These are phyloP conservation scores for Drosophila fungiperda DNA, from an alignment of 2,888 invertebrate genomes.

Conservation along the genomic window DNA sequence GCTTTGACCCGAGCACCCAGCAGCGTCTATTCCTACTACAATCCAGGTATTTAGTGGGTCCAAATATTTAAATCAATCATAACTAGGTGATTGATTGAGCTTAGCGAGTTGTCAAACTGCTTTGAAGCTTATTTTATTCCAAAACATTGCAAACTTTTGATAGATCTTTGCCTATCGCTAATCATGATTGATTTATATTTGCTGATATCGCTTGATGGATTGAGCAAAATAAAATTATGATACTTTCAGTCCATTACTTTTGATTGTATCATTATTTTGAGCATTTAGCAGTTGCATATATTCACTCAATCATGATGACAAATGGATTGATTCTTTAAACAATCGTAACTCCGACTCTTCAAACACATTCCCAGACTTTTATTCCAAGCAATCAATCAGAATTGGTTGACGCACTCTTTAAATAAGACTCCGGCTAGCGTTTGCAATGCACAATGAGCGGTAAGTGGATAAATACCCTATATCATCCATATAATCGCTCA, in stretches of 20 bases:
- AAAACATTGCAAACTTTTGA: neutral
- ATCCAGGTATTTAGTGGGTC: slow-evolving; percentile 79
- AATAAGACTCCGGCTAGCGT: slow-evolving; percentile 9
- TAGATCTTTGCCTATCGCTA: neutral
- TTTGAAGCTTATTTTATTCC: neutral
- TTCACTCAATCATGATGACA: slow-evolving; percentile 4
- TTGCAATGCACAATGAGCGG: slow-evolving; percentile 39
- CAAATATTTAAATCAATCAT: slow-evolving; percentile 18
- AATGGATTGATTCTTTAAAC: neutral
- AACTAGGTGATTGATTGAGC: slow-evolving; percentile 13
- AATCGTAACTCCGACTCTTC: slow-evolving; percentile 46
- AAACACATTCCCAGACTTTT: slow-evolving; percentile 55
- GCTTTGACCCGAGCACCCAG: slow-evolving; percentile 80
- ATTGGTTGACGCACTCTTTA: slow-evolving; percentile 10
- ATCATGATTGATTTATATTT: slow-evolving; percentile 5
- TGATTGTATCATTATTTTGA: neutral
- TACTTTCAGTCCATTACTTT: neutral
- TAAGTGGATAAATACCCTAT: slow-evolving; percentile 15
- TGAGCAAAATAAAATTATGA: too few species aligned
- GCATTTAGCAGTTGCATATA: neutral
- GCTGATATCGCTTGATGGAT: neutral
- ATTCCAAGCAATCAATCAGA: slow-evolving; percentile 5
- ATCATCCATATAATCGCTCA: slow-evolving; percentile 27
- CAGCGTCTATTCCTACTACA: slow-evolving; percentile 80
- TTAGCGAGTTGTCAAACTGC: neutral